Evolutionary conservation across 2,797 vertebrate genomes (phyloP).

Genomic region (Mycteria americana): DNA sequence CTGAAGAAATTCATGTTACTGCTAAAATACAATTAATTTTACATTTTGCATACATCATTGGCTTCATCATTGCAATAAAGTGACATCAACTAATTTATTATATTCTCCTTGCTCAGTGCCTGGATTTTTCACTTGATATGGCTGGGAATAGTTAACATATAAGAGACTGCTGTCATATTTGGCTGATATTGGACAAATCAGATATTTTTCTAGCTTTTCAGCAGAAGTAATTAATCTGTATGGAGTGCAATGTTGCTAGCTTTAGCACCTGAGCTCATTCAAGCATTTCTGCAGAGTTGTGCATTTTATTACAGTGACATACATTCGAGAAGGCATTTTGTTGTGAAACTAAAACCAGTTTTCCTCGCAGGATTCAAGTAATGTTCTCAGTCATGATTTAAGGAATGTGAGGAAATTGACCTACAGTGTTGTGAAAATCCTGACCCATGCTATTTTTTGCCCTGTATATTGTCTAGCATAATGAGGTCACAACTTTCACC

Average conservation of each 20-base stretch:
- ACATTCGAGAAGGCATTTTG: not conserved
- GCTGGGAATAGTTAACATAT: not conserved
- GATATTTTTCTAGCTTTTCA: not conserved
- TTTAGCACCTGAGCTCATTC: not conserved
- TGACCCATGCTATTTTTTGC: not conserved
- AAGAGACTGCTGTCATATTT: not conserved
- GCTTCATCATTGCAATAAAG: not conserved
- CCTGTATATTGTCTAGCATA: not conserved
- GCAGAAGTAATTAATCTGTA: not conserved
- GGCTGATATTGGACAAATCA: not conserved
- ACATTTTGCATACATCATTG: not conserved
- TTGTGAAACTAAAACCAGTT: not conserved
- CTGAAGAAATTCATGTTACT: not conserved
- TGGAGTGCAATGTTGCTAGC: not conserved
- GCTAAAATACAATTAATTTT: not conserved
- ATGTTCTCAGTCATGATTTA: not conserved
- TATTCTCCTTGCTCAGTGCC: not conserved
- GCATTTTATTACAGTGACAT: not conserved
- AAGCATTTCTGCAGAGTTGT: not conserved
- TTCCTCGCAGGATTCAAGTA: not conserved
- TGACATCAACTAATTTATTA: not conserved
- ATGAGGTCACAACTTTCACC: not conserved
- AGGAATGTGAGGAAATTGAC: not conserved
- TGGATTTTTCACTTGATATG: not conserved
- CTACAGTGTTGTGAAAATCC: not conserved